Evolutionary conservation across 2,797 vertebrate species (phyloP).

Genomic region (Diceros bicornis): DNA sequence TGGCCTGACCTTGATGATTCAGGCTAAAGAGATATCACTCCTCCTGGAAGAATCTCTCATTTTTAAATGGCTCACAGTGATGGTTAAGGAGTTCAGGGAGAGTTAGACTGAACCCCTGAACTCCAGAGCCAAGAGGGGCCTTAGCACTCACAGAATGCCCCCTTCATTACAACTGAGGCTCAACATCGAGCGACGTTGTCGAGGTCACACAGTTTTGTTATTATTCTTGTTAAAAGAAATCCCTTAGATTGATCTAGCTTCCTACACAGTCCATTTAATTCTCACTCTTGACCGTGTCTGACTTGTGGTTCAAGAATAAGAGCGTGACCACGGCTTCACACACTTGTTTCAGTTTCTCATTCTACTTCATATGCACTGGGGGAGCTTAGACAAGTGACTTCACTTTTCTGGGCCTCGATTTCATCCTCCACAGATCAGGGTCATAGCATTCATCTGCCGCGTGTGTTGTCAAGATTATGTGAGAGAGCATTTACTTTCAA

Average conservation of each 20-base stretch:
- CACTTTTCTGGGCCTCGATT: neutral
- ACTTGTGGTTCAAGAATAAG: neutral
- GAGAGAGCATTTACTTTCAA: neutral
- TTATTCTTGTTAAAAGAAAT: neutral
- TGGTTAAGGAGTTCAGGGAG: neutral
- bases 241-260: neutral
- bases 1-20: slow-evolving; percentile 64
- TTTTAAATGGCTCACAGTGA: slow-evolving; percentile 27
- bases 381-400: neutral
- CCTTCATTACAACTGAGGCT: neutral
- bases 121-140: neutral
- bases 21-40: slow-evolving; percentile 22
- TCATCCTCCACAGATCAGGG: neutral
- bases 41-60: slow-evolving; percentile 68
- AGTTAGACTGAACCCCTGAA: neutral
- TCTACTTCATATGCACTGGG: neutral
- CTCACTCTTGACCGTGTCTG: neutral
- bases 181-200: neutral
- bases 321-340: neutral
- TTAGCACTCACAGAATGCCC: neutral
- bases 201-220: neutral
- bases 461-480: neutral
- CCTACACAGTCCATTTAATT: neutral
- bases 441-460: neutral
- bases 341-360: slow-evolving; percentile 31